Conservation (phyloP, 2,113 vertebrate species). For the Panthera tigris region DNA sequence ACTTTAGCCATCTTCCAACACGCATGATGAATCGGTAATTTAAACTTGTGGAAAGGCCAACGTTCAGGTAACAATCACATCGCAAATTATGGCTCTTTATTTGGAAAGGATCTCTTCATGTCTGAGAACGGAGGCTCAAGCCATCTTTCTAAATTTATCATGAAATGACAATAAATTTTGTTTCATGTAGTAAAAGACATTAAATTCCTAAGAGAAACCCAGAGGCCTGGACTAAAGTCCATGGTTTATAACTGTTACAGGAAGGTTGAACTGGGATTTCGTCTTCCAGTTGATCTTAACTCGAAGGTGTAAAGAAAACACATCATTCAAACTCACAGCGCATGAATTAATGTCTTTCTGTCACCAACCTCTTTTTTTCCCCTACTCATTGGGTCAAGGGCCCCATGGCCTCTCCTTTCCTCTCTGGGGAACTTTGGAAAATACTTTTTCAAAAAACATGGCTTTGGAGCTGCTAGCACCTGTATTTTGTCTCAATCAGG, state of each 20-base stretch:
- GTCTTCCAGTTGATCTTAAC: slow-evolving; percentile 77
- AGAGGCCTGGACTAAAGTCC: slow-evolving; percentile 64
- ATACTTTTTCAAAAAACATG: slow-evolving; percentile 81
- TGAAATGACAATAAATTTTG: slow-evolving; percentile 62
- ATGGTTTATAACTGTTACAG: slow-evolving; percentile 26
- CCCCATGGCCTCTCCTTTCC: slow-evolving; percentile 77
- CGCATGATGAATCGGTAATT: not conserved
- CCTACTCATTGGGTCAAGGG: slow-evolving; percentile 73
- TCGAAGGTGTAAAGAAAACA: slow-evolving; percentile 84
- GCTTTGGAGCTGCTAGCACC: slow-evolving; percentile 77
- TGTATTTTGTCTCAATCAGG: slow-evolving; percentile 75
- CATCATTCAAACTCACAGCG: slow-evolving; percentile 78
- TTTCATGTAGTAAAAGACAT: slow-evolving; percentile 66
- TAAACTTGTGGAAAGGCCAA: not conserved
- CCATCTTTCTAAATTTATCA: not conserved
- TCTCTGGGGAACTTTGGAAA: slow-evolving; percentile 81
- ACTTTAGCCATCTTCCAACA: not conserved
- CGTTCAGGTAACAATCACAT: not conserved
- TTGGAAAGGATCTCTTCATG: not conserved
- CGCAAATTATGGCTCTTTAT: not conserved
- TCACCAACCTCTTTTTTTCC: slow-evolving; percentile 68
- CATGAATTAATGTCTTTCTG: slow-evolving; percentile 85
- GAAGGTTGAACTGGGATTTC: slow-evolving; percentile 74
- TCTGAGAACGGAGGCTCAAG: not conserved
- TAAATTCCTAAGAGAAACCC: not conserved